Percentiles rank a stretch among this genome's conserved stretches.
Evolutionary conservation across 2,797 vertebrate genomes (phyloP).

Genomic region (Spatula clypeata): DNA sequence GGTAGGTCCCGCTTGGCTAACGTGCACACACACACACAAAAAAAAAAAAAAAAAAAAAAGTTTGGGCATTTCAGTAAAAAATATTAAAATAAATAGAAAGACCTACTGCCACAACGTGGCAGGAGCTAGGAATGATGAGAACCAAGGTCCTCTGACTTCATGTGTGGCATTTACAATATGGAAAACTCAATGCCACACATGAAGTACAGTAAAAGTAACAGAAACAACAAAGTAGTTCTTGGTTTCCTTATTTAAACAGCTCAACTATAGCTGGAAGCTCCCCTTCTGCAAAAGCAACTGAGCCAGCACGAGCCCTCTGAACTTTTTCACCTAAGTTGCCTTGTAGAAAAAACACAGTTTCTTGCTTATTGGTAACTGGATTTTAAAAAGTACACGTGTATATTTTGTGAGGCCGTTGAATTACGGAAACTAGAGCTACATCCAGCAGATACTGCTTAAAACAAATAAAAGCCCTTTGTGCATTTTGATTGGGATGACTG

Average conservation of each 20-base stretch:
- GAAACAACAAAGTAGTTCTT: constrained; percentile 71
- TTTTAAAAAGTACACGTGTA: constrained; percentile 12
- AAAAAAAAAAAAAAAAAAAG: neutral
- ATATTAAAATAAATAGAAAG: constrained; percentile 54
- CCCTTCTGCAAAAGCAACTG: constrained; percentile 79
- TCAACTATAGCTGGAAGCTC: constrained; percentile 73
- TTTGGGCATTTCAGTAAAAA: constrained; percentile 40
- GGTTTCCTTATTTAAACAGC: constrained; percentile 83
- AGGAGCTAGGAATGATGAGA: constrained; percentile 57
- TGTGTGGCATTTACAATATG: constrained; percentile 76
- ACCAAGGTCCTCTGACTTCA: constrained; percentile 62
- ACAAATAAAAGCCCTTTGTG: constrained; percentile 75
- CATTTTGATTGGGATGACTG: constrained; percentile 76
- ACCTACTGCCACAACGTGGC: constrained; percentile 48
- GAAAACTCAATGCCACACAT: constrained; percentile 79
- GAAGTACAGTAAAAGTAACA: constrained; percentile 72
- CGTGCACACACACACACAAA: neutral
- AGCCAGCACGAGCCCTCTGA: constrained; percentile 64
- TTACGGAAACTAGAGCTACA: constrained; percentile 58
- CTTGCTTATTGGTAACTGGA: constrained; percentile 23
- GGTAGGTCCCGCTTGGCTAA: constrained; percentile 6
- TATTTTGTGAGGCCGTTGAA: constrained; percentile 55
- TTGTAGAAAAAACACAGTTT: constrained; percentile 38
- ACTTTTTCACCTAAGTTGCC: constrained; percentile 49
- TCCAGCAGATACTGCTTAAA: neutral